phyloP scores from a whole-genome alignment of 2,113 vertebrate species.

The Serinus canaria region DNA sequence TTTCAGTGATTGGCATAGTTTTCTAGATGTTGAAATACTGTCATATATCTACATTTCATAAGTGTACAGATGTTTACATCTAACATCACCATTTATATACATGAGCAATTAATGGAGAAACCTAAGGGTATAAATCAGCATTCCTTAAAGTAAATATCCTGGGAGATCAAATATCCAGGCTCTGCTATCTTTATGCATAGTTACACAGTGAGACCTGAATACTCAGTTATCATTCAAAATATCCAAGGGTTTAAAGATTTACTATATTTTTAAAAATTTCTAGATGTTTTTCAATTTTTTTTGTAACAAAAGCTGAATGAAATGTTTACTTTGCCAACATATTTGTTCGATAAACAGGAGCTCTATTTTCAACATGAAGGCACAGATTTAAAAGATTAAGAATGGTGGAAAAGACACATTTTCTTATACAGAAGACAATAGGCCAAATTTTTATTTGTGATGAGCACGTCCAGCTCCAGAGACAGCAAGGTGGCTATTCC shows the following conservation, averaged over 20 bases:
- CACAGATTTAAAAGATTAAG: not conserved
- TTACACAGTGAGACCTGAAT: not conserved
- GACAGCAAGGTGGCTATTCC: not conserved
- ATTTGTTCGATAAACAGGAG: not conserved
- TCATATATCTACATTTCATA: not conserved
- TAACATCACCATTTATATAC: not conserved
- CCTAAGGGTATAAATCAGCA: not conserved
- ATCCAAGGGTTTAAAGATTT: not conserved
- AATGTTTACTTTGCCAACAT: not conserved
- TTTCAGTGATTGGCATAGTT: constrained; percentile 88
- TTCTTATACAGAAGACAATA: not conserved
- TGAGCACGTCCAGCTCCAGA: not conserved
- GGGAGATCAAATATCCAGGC: not conserved
- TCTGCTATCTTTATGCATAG: not conserved
- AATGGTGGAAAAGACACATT: not conserved
- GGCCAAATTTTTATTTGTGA: not conserved
- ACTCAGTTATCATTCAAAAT: not conserved
- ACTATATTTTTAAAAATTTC: not conserved
- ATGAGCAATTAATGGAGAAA: not conserved
- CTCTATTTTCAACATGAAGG: not conserved
- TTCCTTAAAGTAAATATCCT: not conserved
- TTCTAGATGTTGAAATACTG: constrained; percentile 83
- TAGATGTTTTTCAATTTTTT: not conserved
- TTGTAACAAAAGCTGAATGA: not conserved
- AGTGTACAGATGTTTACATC: not conserved